These are phyloP conservation scores for Rallus crepitans DNA, from an alignment of 2,797 vertebrate genomes.

Conservation along the genomic window DNA sequence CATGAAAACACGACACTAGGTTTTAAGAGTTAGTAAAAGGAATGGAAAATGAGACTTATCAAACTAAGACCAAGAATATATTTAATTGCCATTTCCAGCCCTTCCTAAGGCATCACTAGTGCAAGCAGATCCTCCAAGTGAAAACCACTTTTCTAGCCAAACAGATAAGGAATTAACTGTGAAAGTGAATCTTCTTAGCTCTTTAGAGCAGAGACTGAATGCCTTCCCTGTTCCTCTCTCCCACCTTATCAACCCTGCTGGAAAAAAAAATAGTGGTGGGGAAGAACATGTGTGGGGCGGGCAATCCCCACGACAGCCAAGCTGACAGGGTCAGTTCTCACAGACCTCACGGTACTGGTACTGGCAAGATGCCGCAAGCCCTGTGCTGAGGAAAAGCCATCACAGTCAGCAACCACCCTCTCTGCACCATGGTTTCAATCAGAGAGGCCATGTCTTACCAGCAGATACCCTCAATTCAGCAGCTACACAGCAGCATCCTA, in stretches of 20 bases:
- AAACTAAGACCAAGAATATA: background rate
- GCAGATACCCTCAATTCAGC: background rate
- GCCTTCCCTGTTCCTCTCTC: background rate
- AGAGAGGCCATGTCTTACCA: background rate
- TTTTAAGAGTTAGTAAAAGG: background rate
- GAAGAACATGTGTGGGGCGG: accelerated
- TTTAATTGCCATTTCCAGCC: background rate
- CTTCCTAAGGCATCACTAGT: background rate
- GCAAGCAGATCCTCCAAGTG: background rate
- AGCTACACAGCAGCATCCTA: background rate
- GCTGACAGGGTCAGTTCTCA: background rate
- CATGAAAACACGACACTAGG: background rate
- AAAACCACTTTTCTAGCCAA: background rate
- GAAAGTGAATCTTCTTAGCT: background rate
- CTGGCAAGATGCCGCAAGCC: accelerated
- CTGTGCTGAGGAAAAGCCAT: background rate
- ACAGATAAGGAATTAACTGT: background rate
- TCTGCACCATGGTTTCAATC: background rate
- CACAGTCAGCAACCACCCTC: background rate
- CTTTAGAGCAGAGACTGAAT: background rate
- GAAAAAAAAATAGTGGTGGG: accelerated
- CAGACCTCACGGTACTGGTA: background rate
- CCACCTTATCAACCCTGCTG: background rate
- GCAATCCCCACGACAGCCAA: accelerated
- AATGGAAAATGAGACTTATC: background rate